These are phyloP conservation scores for Adelosebastes latens DNA, from an alignment of 2,797 vertebrate species.

Conservation along the genomic window DNA sequence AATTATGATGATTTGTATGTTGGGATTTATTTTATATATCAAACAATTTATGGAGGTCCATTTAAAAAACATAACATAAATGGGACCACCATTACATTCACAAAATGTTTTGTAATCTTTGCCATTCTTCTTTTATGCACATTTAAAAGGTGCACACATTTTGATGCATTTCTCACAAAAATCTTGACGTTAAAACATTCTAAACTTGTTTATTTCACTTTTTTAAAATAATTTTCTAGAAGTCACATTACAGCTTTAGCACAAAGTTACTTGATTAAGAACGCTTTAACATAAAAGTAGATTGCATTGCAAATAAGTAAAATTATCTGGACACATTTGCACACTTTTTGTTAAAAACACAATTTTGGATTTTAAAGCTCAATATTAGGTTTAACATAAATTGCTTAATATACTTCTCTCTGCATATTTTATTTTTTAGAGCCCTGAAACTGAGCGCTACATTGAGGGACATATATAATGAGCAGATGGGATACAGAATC, in stretches of 20 bases:
- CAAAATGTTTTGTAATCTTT: not conserved
- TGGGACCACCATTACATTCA: not conserved
- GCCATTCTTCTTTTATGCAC: not conserved
- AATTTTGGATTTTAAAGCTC: not conserved
- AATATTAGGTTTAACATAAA: not conserved
- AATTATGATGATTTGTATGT: not conserved
- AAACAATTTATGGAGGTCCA: not conserved
- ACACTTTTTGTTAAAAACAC: not conserved
- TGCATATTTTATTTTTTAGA: not conserved
- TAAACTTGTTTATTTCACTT: not conserved
- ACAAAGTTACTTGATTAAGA: not conserved
- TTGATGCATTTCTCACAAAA: not conserved
- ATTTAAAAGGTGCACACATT: not conserved
- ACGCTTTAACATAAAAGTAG: not conserved
- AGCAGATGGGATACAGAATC: slow-evolving; percentile 30
- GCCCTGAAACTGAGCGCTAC: not conserved
- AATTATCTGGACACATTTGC: not conserved
- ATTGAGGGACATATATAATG: not conserved
- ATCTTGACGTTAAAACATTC: not conserved
- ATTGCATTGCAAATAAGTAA: not conserved
- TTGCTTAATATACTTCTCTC: not conserved
- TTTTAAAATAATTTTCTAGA: not conserved
- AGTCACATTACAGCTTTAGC: not conserved
- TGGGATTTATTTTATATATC: not conserved
- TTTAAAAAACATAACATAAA: not conserved